phyloP scores from a whole-genome alignment of 2,888 invertebrate genomes.

The Lasioglossum malachurum region DNA sequence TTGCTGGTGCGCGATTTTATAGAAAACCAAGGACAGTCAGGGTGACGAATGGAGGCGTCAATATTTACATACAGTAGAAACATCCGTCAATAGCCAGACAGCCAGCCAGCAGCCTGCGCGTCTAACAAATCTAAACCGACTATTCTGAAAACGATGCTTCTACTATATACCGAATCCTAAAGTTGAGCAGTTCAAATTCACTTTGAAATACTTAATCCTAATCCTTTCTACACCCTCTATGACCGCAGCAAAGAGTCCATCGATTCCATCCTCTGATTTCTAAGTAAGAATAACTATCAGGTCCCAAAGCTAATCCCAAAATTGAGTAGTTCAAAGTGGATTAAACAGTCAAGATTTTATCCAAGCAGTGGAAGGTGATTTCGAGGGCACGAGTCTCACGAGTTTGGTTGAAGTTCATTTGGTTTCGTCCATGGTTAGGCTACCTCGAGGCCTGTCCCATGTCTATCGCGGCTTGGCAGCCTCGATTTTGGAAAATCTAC shows the following conservation, averaged over 20 bases:
- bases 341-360: background rate
- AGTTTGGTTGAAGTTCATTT: background rate
- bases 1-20: background rate
- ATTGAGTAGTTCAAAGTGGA: background rate
- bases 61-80: slow-evolving; percentile 6
- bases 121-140: background rate
- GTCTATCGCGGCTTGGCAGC: slow-evolving; percentile 36
- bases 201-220: too few species aligned
- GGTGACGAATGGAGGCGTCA: background rate
- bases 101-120: background rate
- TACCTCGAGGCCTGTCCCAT: background rate
- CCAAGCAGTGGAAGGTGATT: background rate
- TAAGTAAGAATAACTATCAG: too few species aligned
- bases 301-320: background rate
- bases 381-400: background rate
- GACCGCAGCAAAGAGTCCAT: too few species aligned
- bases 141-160: background rate
- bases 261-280: too few species aligned
- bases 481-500: slow-evolving; percentile 61
- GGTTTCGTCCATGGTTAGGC: background rate
- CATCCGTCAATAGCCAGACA: background rate
- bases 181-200: too few species aligned
- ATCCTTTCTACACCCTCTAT: too few species aligned
- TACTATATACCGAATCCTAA: background rate
- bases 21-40: background rate